Conservation (phyloP, 2,797 vertebrate species). For the Darevskia nairensis region DNA sequence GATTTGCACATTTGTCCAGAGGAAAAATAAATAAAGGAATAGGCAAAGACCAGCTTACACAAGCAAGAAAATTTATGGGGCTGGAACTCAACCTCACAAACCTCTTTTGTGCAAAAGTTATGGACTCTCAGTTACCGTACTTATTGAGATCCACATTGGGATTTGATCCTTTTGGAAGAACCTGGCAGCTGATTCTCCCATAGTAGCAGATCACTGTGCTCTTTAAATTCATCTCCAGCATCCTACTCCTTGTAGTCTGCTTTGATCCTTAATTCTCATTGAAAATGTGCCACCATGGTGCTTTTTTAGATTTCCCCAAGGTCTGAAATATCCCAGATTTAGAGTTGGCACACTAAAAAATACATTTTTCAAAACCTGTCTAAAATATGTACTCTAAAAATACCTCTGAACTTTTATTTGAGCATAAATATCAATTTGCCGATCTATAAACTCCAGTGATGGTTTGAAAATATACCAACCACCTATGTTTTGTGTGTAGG, state of each 20-base stretch:
- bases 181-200: not conserved
- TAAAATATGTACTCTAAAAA: not conserved
- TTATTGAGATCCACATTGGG: not conserved
- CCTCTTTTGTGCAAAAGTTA: slow-evolving; percentile 2
- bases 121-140: not conserved
- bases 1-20: not conserved
- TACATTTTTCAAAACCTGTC: not conserved
- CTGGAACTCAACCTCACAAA: not conserved
- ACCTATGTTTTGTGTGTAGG: too few species aligned
- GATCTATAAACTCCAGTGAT: too few species aligned
- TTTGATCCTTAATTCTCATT: not conserved
- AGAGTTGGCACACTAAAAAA: not conserved
- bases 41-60: slow-evolving; percentile 48
- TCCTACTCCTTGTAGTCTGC: not conserved
- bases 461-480: too few species aligned
- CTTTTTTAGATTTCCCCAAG: not conserved
- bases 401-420: not conserved
- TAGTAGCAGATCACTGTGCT: not conserved
- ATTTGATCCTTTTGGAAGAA: not conserved
- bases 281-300: not conserved
- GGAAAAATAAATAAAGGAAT: not conserved
- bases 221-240: not conserved
- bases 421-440: too few species aligned
- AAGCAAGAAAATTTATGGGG: slow-evolving; percentile 33
- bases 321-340: not conserved